Base-by-base conservation (phyloP, 2,888 invertebrate species). In the Hyposoter dolosus region DNA sequence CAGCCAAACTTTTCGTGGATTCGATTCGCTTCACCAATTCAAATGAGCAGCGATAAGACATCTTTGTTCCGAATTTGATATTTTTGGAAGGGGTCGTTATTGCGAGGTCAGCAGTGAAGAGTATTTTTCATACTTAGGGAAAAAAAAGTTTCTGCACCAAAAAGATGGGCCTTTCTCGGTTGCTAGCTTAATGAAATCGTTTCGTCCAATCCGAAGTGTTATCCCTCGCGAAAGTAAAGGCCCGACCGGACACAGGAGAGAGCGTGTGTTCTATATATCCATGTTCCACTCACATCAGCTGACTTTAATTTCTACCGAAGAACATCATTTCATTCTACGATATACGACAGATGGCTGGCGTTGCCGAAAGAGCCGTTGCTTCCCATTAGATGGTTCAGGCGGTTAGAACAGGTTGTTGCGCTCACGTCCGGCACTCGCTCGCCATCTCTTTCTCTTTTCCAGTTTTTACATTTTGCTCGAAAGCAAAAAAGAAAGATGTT, bases 281-380 rank as follows among this genome's bases (percentile, higher is more conserved):
- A 45, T 60, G 71, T 56, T 79, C 75, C 76, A 83, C 75, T 84
- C 89, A 88, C 92, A 82, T 94, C 93, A 92, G 92, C 93, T 93
- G 93, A 93, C 93, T 93, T 93, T 91, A 93, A 93, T 93, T 93
- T 92, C 91, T 91, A 92, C 92, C 84, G 71, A 71, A 91, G 82
- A 93, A 92, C 77, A 77, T 91, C 92, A 92, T 93, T 93, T 92
- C 91, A 91, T 89, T 87, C 88, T 87, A 83, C 74, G 88, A 82
- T 85, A 87, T 40, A 40, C 93, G 93, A 93, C 94, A 94, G 94
- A 94, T 94, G 94, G 94, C 90, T 88, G 92, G 92, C 94, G 93
- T 74, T 78, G 69, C 91, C 92, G 90, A 90, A 91, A 92, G 93
- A 94, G 92, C 94, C 94, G 94, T 94, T 94, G 94, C 93, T 91